Percentiles rank a stretch among this genome's conserved stretches.
These are phyloP conservation scores for Pilophorus perplexus DNA, from an alignment of 2,888 invertebrate species.

Conservation along the genomic window DNA sequence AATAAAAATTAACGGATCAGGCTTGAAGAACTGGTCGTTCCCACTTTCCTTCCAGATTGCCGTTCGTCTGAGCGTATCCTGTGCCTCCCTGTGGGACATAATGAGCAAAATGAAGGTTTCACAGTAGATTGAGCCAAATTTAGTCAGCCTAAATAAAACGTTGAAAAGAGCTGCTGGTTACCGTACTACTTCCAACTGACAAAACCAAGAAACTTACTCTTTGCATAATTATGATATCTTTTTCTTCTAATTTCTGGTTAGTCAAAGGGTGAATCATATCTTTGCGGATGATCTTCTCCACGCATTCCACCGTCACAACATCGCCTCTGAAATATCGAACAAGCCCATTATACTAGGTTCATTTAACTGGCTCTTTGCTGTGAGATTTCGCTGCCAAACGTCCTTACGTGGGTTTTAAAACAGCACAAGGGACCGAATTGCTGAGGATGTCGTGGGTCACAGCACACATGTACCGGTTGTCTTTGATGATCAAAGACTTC, in stretches of 20 bases:
- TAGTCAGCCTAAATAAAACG: too few relatives aligned
- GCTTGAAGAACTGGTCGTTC: slow-evolving; percentile 80
- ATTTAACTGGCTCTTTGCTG: too few relatives aligned
- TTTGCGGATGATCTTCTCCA: slow-evolving; percentile 92
- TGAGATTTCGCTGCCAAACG: too few relatives aligned
- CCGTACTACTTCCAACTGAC: too few relatives aligned
- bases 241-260: slow-evolving; percentile 75
- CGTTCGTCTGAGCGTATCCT: slow-evolving; percentile 86
- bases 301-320: slow-evolving; percentile 93
- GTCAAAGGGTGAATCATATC: slow-evolving; percentile 96
- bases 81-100: slow-evolving; percentile 85
- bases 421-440: slow-evolving; percentile 91
- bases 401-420: slow-evolving; percentile 83
- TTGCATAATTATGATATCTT: slow-evolving; percentile 89
- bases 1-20: too few relatives aligned
- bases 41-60: slow-evolving; percentile 77
- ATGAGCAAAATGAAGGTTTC: too few relatives aligned
- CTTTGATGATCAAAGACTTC: slow-evolving; percentile 80
- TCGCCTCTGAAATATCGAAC: slow-evolving; percentile 68
- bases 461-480: slow-evolving; percentile 95
- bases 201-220: too few relatives aligned
- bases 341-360: too few relatives aligned
- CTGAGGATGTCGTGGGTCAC: slow-evolving; percentile 93
- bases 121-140: too few relatives aligned
- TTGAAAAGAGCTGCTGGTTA: too few relatives aligned